These are phyloP conservation scores for Anableps anableps DNA, from an alignment of 2,797 vertebrate genomes.

Conservation along the genomic window DNA sequence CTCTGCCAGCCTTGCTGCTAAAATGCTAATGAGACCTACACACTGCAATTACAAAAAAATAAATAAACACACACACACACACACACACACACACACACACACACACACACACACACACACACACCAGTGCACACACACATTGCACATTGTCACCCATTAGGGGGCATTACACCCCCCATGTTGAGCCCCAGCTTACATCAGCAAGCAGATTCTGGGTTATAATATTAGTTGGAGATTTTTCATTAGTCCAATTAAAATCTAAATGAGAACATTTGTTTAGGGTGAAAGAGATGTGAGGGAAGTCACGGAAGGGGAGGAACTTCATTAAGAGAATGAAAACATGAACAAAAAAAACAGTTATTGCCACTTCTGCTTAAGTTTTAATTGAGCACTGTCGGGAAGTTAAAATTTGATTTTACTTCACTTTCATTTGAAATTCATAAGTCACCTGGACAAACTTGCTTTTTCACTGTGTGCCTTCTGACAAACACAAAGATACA, in stretches of 20 bases:
- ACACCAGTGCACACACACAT: constrained; percentile 39
- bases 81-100: background rate
- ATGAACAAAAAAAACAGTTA: background rate
- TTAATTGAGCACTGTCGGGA: background rate
- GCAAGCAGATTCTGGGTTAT: constrained; percentile 32
- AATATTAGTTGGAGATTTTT: constrained; percentile 45
- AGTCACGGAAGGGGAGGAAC: background rate
- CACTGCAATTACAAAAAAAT: constrained; percentile 58
- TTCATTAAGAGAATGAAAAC: background rate
- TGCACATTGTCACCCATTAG: constrained; percentile 38
- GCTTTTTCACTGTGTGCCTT: background rate
- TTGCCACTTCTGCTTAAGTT: background rate
- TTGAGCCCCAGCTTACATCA: constrained; percentile 30
- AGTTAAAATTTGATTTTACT: background rate
- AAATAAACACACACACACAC: background rate
- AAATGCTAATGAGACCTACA: constrained; percentile 63
- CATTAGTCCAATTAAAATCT: constrained; percentile 46
- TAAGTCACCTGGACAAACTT: background rate
- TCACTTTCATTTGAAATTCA: background rate
- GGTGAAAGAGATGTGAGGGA: constrained; percentile 9
- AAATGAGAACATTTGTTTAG: constrained; percentile 34
- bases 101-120: constrained; percentile 28
- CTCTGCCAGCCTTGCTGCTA: constrained; percentile 51
- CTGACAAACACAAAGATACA: background rate
- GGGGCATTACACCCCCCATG: constrained; percentile 25